A percentile compares a stretch with the other conserved stretches of the same genome.
These are phyloP conservation scores for Ctenopoma multispine DNA, from an alignment of 2,797 vertebrate genomes.

Conservation along the genomic window DNA sequence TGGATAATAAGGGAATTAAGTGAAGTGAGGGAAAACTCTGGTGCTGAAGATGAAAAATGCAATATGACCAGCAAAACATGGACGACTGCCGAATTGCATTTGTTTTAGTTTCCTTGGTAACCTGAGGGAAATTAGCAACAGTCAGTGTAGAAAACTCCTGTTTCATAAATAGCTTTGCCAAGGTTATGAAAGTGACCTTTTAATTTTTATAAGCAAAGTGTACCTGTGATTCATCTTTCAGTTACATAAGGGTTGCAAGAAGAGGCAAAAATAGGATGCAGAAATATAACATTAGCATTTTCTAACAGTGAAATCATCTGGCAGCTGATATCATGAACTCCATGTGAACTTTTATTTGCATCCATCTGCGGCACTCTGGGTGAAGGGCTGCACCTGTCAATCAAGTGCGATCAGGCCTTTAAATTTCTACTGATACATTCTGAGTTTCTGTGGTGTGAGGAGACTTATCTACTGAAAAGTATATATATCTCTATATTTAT, in stretches of 20 bases:
- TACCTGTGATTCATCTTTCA: conserved; percentile 45
- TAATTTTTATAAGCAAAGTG: conserved; percentile 34
- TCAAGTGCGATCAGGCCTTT: conserved; percentile 24
- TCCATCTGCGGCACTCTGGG: conserved; percentile 29
- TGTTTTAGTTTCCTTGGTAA: conserved; percentile 79
- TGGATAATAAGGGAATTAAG: conserved; percentile 54
- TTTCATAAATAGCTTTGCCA: conserved; percentile 46
- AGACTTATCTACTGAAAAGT: too few relatives aligned
- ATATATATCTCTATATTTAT: too few relatives aligned
- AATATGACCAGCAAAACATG: conserved; percentile 52
- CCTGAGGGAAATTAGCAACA: conserved; percentile 71
- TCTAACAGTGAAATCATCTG: conserved; percentile 32
- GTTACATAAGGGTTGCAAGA: conserved; percentile 29
- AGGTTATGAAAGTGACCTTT: conserved; percentile 57
- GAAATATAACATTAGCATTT: not conserved
- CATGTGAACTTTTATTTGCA: conserved; percentile 41
- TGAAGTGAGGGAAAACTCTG: conserved; percentile 40
- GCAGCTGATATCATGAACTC: conserved; percentile 44
- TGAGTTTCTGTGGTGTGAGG: too few relatives aligned
- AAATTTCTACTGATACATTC: not conserved
- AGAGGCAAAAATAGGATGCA: conserved; percentile 3
- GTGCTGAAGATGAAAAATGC: conserved; percentile 57
- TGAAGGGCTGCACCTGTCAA: conserved; percentile 27
- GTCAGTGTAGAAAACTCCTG: conserved; percentile 56
- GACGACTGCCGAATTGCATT: conserved; percentile 26